Percentiles rank a stretch among this genome's conserved stretches.
Evolutionary conservation across 2,113 vertebrate species (phyloP).

Genomic region (Aegotheles bennettii): DNA sequence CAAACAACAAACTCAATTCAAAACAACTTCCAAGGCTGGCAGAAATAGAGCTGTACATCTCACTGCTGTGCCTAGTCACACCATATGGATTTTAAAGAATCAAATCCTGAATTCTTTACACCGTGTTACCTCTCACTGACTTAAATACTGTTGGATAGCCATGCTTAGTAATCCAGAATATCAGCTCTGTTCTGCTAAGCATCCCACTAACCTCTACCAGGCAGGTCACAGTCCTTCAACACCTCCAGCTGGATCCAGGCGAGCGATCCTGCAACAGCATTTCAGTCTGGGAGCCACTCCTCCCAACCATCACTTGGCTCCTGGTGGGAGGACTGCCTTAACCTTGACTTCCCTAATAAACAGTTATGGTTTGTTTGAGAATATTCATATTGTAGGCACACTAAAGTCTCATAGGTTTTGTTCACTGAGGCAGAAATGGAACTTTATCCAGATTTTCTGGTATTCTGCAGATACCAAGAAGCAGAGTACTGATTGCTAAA

Average conservation of each 20-base stretch:
- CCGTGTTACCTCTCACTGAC: background rate
- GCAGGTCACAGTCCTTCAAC: background rate
- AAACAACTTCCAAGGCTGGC: background rate
- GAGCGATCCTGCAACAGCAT: background rate
- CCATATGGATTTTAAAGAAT: background rate
- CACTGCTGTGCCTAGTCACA: background rate
- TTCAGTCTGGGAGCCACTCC: background rate
- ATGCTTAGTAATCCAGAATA: background rate
- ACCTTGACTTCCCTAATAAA: background rate
- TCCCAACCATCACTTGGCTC: background rate
- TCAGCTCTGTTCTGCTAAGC: background rate
- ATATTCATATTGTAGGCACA: background rate
- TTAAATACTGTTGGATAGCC: background rate
- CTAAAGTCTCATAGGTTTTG: rapidly evolving
- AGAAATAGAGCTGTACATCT: background rate
- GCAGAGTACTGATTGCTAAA: background rate
- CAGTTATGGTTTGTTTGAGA: background rate
- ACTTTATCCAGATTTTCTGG: background rate
- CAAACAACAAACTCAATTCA: background rate
- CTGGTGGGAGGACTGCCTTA: background rate
- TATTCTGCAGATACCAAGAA: background rate
- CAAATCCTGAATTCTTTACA: background rate
- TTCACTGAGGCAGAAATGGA: background rate
- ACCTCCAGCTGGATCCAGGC: background rate
- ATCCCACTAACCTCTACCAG: background rate